A percentile compares a stretch with the other conserved stretches of the same genome.
Conservation (phyloP, 2,797 vertebrate genomes). For the Paguma larvata region DNA sequence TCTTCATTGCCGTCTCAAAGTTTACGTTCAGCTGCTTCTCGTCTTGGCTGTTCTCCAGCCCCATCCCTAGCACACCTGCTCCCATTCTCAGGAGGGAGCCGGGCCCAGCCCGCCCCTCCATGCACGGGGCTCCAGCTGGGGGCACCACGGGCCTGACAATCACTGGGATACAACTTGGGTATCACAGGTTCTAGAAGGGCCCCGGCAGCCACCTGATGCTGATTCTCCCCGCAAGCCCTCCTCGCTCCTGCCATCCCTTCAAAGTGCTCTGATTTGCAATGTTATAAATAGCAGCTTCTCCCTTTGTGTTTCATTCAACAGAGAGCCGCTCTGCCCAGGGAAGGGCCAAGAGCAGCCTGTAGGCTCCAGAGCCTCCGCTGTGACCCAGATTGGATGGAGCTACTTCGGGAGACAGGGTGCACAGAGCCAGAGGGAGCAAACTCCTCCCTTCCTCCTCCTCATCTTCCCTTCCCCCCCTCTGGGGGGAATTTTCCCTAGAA, state of each 20-base stretch:
- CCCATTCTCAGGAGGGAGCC: background rate
- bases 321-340: background rate
- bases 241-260: rapidly evolving
- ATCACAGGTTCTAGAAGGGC: background rate
- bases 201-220: background rate
- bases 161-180: background rate
- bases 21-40: background rate
- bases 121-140: background rate
- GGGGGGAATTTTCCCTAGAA: background rate
- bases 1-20: background rate
- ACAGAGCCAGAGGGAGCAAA: background rate
- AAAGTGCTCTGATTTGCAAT: rapidly evolving
- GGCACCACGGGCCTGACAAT: background rate
- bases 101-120: rapidly evolving
- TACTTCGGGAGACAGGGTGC: rapidly evolving
- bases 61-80: too few relatives aligned
- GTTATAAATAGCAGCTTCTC: constrained; percentile 82
- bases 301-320: constrained; percentile 76
- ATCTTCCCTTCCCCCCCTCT: rapidly evolving
- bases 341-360: background rate
- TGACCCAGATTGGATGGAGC: constrained; percentile 81
- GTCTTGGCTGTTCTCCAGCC: background rate
- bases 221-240: background rate
- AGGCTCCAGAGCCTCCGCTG: background rate
- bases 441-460: background rate